Evolutionary conservation across 2,888 invertebrate species (phyloP).

Genomic region (Netelia inedita): DNA sequence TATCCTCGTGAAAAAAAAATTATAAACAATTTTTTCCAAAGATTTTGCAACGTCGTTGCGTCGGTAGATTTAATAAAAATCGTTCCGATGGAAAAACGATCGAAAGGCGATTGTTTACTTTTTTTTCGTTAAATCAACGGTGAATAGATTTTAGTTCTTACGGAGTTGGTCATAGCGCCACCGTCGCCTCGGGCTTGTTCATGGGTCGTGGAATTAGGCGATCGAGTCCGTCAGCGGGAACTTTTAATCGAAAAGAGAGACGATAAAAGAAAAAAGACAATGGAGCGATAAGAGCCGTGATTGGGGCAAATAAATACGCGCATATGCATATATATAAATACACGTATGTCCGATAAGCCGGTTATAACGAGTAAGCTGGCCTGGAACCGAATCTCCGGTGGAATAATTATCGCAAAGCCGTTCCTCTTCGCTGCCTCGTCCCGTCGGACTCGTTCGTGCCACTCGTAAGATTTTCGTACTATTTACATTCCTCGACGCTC

Average conservation of each 20-base stretch:
- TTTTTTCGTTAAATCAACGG: too few relatives aligned
- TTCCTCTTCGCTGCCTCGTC: not conserved
- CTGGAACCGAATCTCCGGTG: constrained; percentile 40
- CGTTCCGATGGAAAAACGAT: too few relatives aligned
- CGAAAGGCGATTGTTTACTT: too few relatives aligned
- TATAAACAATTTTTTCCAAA: too few relatives aligned
- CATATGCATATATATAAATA: not conserved
- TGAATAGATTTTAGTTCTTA: too few relatives aligned
- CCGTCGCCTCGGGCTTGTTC: too few relatives aligned
- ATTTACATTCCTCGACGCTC: not conserved
- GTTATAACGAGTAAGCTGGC: constrained; percentile 44
- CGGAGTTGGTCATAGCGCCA: too few relatives aligned
- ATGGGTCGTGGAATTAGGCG: too few relatives aligned
- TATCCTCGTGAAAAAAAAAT: too few relatives aligned
- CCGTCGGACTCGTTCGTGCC: not conserved
- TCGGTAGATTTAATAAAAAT: too few relatives aligned
- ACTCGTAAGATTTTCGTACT: constrained; percentile 14
- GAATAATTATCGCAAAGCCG: constrained; percentile 7
- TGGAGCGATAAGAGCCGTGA: constrained; percentile 32
- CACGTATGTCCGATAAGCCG: constrained; percentile 54
- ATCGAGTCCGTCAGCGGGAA: not conserved
- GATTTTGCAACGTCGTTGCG: too few relatives aligned
- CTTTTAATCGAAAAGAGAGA: constrained; percentile 29
- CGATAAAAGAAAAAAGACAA: constrained; percentile 15
- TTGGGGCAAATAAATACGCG: constrained; percentile 9